Evolutionary conservation across 1,140 invertebrate genomes (phyloP).

Genomic region (Leptinotarsa lineolata): DNA sequence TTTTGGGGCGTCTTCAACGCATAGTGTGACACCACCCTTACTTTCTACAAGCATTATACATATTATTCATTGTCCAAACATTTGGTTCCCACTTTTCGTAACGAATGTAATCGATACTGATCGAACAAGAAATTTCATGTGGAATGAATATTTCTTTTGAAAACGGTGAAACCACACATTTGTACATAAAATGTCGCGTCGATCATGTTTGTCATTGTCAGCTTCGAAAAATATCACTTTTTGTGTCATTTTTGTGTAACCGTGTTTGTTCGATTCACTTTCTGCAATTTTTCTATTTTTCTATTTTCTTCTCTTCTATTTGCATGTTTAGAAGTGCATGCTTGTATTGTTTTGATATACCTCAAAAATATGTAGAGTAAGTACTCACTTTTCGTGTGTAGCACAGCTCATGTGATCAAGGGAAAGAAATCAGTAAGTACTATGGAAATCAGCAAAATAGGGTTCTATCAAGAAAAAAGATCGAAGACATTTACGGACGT

Average conservation of each 20-base stretch:
- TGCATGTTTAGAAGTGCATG: slow-evolving; percentile 40
- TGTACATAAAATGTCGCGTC: not conserved
- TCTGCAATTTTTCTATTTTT: slow-evolving; percentile 40
- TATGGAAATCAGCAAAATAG: not conserved
- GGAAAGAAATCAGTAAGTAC: not conserved
- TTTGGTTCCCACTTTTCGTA: not conserved
- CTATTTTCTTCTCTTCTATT: slow-evolving; percentile 41
- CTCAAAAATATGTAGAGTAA: slow-evolving; percentile 24
- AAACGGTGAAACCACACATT: not conserved
- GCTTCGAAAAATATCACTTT: slow-evolving; percentile 34
- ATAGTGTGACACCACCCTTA: no score
- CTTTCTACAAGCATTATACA: no score
- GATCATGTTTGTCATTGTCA: not conserved
- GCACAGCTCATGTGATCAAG: not conserved
- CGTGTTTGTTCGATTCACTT: slow-evolving; percentile 40
- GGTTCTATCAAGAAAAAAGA: not conserved
- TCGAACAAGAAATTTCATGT: slow-evolving; percentile 6
- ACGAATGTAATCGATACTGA: not conserved
- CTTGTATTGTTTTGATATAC: slow-evolving; percentile 34
- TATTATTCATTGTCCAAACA: no score
- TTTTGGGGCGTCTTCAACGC: no score
- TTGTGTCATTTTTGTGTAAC: slow-evolving; percentile 44
- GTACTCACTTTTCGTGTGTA: not conserved
- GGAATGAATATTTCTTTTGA: slow-evolving; percentile 31
- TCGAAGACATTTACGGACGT: not conserved